Base-by-base conservation (phyloP, 2,888 invertebrate species). In the Heteromyza rotundicornis region DNA sequence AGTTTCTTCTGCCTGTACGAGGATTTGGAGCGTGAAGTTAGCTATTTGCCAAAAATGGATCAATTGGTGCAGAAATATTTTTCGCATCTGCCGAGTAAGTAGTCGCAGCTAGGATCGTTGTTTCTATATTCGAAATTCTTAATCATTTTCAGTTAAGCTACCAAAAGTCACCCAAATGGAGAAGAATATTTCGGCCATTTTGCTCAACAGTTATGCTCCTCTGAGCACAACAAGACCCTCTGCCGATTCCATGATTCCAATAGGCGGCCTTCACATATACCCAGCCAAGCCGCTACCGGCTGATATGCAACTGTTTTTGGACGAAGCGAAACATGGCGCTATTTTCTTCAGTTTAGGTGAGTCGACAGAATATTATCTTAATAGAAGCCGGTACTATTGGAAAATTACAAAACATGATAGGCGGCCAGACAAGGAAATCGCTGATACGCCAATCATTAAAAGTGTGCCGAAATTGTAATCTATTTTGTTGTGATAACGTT, bases 261-360 rank as follows among this genome's bases (percentile, higher is more conserved):
- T 87, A 5, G 87, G 86, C 10, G 88, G 88, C 32, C 76, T 87
- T 59, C 88, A 88, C 64, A 82, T 87, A 44, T 81, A 82, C 54
- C 76, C 78, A n/a, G 77, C 81, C 19, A 81, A 83, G 58, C 63
- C 70, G 5, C 61, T 83, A 59, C 78, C 82, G 24, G 32, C 61
- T n/a, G 82, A 84, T 64, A 74, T 86, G 16, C 72, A 84, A 66
- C 67, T 70, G 16, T 85, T 84, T 64, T 64, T 85, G 50, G 83
- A 84, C 59, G 80, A 69, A 19, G 81, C 84, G 5, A 69, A 74
- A 27, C 69, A 84, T 59, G 86, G 86, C 1, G 85, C 80, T 16
- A 81, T 86, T 57, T 84, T 80, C 70, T 85, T 86, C 61, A 86
- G 85, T 66, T 76, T 86, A 52, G 82, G 81, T 73, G 70, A 67